phyloP scores from a whole-genome alignment of 2,888 invertebrate genomes.

The Diarsia mendica region DNA sequence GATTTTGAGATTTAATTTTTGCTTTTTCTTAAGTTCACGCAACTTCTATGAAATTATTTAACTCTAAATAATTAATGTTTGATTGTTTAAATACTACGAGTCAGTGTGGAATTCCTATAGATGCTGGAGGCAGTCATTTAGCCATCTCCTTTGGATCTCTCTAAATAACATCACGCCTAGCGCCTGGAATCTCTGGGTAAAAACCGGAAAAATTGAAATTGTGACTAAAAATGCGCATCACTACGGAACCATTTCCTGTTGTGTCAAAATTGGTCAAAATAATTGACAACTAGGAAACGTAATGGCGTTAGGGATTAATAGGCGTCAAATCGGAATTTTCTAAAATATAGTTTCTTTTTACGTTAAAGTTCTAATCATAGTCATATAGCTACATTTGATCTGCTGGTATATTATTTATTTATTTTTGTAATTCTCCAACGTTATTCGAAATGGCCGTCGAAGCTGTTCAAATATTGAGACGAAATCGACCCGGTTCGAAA shows the following conservation, averaged over 20 bases:
- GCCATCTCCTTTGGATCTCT: not conserved
- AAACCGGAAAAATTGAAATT: constrained; percentile 7
- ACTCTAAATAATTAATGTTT: too few species aligned
- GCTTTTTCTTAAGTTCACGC: too few species aligned
- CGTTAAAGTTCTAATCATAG: not conserved
- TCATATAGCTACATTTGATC: not conserved
- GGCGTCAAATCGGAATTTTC: constrained; percentile 24
- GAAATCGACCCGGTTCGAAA: constrained; percentile 97
- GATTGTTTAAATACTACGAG: too few species aligned
- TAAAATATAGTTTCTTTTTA: constrained; percentile 14
- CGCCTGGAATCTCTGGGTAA: not conserved
- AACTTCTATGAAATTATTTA: too few species aligned
- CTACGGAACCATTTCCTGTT: constrained; percentile 10
- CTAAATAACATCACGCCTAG: not conserved
- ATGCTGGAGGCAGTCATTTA: too few species aligned
- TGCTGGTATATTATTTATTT: not conserved
- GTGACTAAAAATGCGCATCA: not conserved
- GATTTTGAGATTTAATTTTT: too few species aligned
- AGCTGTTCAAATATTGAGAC: constrained; percentile 94
- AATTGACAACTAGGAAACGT: constrained; percentile 31
- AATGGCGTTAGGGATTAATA: constrained; percentile 39
- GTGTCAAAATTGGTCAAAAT: too few species aligned
- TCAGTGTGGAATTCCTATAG: too few species aligned
- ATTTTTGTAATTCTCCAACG: not conserved
- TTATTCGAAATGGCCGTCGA: constrained; percentile 92